Percentiles rank a stretch among this genome's conserved stretches.
These are phyloP conservation scores for Drosophila diplacantha DNA, from an alignment of 2,888 invertebrate species.

Conservation along the genomic window DNA sequence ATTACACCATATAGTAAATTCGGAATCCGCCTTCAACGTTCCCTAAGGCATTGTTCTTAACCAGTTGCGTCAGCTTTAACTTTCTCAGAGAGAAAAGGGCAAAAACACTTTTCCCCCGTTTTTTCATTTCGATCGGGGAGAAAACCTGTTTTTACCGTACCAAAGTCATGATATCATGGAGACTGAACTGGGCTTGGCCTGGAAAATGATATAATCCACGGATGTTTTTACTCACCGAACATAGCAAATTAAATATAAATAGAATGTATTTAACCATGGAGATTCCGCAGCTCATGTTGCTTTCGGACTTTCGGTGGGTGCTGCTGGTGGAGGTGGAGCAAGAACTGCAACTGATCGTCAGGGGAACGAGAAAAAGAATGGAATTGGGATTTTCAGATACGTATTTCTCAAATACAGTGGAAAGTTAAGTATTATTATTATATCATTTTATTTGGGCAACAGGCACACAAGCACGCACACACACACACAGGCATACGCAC, in stretches of 20 bases:
- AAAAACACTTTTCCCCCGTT: conserved; percentile 3
- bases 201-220: conserved; percentile 29
- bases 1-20: not conserved
- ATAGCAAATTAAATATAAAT: conserved; percentile 88
- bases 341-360: conserved; percentile 51
- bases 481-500: conserved; percentile 29
- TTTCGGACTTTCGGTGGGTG: conserved; percentile 45
- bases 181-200: conserved; percentile 23
- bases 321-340: conserved; percentile 14
- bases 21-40: not conserved
- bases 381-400: conserved; percentile 31
- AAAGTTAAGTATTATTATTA: conserved; percentile 37
- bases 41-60: conserved; percentile 7
- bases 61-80: conserved; percentile 42
- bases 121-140: not conserved
- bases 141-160: conserved; percentile 54
- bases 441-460: conserved; percentile 37
- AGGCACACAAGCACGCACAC: conserved; percentile 30
- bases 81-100: conserved; percentile 18
- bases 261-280: conserved; percentile 89
- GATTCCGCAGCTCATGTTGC: conserved; percentile 85
- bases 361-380: conserved; percentile 22
- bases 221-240: conserved; percentile 83
- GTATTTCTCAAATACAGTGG: conserved; percentile 31
- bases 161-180: conserved; percentile 53